A percentile compares a stretch with the other conserved stretches of the same genome.
Evolutionary conservation across 2,888 invertebrate species (phyloP).

Genomic region (Agriopis leucophaearia): DNA sequence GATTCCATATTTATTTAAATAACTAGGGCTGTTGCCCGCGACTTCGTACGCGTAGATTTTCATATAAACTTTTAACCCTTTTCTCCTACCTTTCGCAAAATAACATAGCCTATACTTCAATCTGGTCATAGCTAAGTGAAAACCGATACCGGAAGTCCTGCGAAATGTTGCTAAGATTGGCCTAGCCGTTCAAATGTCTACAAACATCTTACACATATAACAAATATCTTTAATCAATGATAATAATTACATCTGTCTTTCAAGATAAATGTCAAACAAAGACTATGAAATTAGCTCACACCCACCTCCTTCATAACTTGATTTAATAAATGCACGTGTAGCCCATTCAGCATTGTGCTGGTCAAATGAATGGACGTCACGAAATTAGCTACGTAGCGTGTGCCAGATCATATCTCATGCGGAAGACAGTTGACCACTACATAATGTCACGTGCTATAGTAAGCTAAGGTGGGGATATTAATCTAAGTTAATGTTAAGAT

Average conservation of each 20-base stretch:
- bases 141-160: no score
- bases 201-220: no score
- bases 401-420: slow-evolving; percentile 82
- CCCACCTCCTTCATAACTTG: slow-evolving; percentile 41
- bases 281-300: slow-evolving; percentile 20
- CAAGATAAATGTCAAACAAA: slow-evolving; percentile 27
- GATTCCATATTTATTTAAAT: no score
- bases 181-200: no score
- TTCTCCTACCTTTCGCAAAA: no score
- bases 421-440: slow-evolving; percentile 62
- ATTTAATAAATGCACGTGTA: slow-evolving; percentile 55
- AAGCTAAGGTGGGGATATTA: slow-evolving; percentile 21
- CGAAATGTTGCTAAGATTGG: no score
- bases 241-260: slow-evolving; percentile 20
- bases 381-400: slow-evolving; percentile 78
- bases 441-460: slow-evolving; percentile 24
- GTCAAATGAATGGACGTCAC: slow-evolving; percentile 81
- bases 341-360: slow-evolving; percentile 78
- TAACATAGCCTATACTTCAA: no score
- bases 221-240: not conserved
- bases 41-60: no score
- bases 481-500: slow-evolving; percentile 25
- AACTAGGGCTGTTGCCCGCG: no score
- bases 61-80: no score
- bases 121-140: no score